These are phyloP conservation scores for Crossaster papposus DNA, from an alignment of 53 echinoderm and acorn worm genomes.

Conservation along the genomic window DNA sequence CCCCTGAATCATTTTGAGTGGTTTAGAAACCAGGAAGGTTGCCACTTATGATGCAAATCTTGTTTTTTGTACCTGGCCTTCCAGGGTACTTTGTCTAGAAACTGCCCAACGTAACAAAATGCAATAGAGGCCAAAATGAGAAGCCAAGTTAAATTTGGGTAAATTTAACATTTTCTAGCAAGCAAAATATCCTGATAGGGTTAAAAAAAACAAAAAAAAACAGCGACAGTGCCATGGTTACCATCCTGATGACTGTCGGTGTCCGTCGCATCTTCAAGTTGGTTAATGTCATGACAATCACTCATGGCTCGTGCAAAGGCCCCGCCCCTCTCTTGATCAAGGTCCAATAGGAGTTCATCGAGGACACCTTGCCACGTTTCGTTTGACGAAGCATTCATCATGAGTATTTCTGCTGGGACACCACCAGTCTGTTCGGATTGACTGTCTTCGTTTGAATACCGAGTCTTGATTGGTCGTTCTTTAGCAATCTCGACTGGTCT, in stretches of 20 bases:
- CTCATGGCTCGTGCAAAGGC: background rate
- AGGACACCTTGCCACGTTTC: conserved; percentile 15
- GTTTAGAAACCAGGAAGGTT: no score
- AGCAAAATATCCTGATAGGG: background rate
- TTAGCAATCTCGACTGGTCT: background rate
- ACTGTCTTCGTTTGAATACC: background rate
- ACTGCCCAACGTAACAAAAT: no score
- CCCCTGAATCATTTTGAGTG: no score
- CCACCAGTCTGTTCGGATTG: background rate
- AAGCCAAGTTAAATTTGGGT: no score
- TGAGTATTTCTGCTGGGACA: background rate
- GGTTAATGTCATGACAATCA: background rate
- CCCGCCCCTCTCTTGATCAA: conserved; percentile 15
- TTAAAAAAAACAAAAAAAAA: background rate
- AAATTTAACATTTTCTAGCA: no score
- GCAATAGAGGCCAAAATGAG: no score
- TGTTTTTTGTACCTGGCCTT: no score
- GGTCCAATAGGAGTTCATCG: conserved; percentile 28
- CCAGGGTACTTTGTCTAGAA: no score
- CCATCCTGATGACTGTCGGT: conserved; percentile 17
- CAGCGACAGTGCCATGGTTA: background rate
- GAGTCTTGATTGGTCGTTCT: background rate
- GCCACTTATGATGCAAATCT: no score
- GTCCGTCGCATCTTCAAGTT: conserved; percentile 10
- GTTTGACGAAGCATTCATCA: background rate